Percentiles rank a stretch among this genome's conserved stretches.
Evolutionary conservation across 23 tunicate genomes (phyloP).

Genomic region (Halocynthia aurantium): DNA sequence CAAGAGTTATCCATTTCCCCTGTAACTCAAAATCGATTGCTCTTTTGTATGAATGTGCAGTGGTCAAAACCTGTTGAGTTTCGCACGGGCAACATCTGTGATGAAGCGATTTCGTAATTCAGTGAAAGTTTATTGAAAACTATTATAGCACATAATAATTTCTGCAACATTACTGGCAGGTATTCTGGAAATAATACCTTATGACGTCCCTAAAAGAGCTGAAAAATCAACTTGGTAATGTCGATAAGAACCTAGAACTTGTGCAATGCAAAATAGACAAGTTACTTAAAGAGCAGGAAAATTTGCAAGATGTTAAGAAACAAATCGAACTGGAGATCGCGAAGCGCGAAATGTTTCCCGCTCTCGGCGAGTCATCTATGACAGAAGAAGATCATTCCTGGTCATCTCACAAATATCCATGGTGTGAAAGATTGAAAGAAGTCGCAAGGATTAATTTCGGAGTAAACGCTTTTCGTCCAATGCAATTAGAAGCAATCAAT

Average conservation of each 20-base stretch:
- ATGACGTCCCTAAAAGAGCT: slow-evolving; percentile 19
- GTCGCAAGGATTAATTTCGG: slow-evolving; percentile 29
- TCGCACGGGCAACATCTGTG: too few relatives aligned
- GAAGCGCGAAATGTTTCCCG: not conserved
- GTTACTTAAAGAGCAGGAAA: slow-evolving; percentile 6
- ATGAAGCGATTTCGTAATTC: too few relatives aligned
- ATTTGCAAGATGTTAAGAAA: slow-evolving; percentile 3
- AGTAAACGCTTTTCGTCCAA: slow-evolving; percentile 42
- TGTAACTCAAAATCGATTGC: too few relatives aligned
- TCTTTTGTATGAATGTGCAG: too few relatives aligned
- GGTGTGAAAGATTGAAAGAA: slow-evolving; percentile 30
- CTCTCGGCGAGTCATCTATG: not conserved
- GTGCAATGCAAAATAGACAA: not conserved
- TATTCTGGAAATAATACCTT: slow-evolving; percentile 12
- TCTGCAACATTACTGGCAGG: not conserved
- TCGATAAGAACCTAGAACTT: not conserved
- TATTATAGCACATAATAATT: too few relatives aligned
- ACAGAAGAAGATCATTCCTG: not conserved
- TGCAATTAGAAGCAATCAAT: slow-evolving; percentile 70
- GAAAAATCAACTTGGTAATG: slow-evolving; percentile 3
- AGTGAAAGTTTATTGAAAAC: too few relatives aligned
- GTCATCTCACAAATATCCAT: slow-evolving; percentile 48
- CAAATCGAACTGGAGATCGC: slow-evolving; percentile 8
- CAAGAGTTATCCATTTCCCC: too few relatives aligned
- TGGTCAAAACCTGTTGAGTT: too few relatives aligned